phyloP scores from a whole-genome alignment of 2,113 vertebrate species.

The Chloropsis cyanopogon region DNA sequence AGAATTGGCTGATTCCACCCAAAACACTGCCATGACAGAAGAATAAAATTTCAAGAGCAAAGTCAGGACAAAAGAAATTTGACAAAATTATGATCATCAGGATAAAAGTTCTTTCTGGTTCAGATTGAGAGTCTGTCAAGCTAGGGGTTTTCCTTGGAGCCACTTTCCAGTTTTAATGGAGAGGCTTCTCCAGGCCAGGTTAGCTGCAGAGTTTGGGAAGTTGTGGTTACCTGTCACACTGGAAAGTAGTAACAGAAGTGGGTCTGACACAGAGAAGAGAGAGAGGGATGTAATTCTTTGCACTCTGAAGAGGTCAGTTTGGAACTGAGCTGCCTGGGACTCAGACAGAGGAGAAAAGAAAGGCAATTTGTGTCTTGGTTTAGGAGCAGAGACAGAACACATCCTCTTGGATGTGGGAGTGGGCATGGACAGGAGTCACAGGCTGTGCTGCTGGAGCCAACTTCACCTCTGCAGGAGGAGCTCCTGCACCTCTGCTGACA shows the following conservation, averaged over 20 bases:
- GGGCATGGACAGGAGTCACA: rapidly evolving
- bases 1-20: neutral
- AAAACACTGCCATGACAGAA: neutral
- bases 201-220: neutral
- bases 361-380: neutral
- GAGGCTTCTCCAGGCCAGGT: neutral
- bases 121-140: neutral
- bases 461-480: neutral
- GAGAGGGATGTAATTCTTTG: neutral
- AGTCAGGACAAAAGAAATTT: neutral
- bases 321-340: neutral
- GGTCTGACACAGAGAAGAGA: neutral
- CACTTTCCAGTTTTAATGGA: neutral
- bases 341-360: neutral
- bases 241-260: neutral
- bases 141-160: neutral
- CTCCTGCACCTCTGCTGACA: neutral
- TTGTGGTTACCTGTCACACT: neutral
- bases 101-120: neutral
- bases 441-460: neutral
- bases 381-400: neutral
- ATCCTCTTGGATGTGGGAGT: neutral
- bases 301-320: neutral
- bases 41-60: neutral
- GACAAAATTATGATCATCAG: neutral